Evolutionary conservation across 1,140 invertebrate genomes (phyloP).

Genomic region (Listronotus bonariensis): DNA sequence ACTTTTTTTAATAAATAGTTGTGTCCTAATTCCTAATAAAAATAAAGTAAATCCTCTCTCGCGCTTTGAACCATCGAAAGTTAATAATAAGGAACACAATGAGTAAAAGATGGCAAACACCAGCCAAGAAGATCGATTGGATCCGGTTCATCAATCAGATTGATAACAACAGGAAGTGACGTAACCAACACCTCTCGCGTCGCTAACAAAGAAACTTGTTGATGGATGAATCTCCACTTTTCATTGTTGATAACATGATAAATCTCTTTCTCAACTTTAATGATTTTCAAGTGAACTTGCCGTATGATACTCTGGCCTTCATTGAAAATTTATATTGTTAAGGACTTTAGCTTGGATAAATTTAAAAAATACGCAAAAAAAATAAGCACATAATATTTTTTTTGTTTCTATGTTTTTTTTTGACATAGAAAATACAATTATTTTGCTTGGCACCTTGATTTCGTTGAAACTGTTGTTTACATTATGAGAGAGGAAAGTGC

Average conservation of each 20-base stretch:
- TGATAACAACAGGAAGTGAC: conserved; percentile 51
- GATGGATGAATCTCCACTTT: conserved; percentile 48
- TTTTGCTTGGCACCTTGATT: too few species aligned
- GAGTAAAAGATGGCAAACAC: conserved; percentile 8
- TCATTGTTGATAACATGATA: conserved; percentile 49
- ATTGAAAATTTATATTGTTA: not conserved
- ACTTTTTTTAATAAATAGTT: too few species aligned
- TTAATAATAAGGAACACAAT: conserved; percentile 20
- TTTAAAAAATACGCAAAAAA: too few species aligned
- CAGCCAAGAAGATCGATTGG: conserved; percentile 41
- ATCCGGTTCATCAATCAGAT: conserved; percentile 48
- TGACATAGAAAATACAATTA: too few species aligned
- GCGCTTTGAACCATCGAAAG: not conserved
- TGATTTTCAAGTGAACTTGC: conserved; percentile 30
- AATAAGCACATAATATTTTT: too few species aligned
- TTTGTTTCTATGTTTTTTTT: too few species aligned
- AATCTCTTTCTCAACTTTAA: conserved; percentile 37
- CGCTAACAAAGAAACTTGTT: conserved; percentile 47
- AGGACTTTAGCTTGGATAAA: too few species aligned
- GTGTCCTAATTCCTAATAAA: too few species aligned
- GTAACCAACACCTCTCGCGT: conserved; percentile 42
- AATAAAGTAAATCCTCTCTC: too few species aligned
- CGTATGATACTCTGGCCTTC: conserved; percentile 10
- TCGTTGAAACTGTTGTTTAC: too few species aligned
- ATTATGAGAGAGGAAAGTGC: too few species aligned